Evolutionary conservation across 2,797 vertebrate genomes (phyloP), one percentile per base, ranked within the genome.

Genomic region (Phataginus tetradactyla): DNA sequence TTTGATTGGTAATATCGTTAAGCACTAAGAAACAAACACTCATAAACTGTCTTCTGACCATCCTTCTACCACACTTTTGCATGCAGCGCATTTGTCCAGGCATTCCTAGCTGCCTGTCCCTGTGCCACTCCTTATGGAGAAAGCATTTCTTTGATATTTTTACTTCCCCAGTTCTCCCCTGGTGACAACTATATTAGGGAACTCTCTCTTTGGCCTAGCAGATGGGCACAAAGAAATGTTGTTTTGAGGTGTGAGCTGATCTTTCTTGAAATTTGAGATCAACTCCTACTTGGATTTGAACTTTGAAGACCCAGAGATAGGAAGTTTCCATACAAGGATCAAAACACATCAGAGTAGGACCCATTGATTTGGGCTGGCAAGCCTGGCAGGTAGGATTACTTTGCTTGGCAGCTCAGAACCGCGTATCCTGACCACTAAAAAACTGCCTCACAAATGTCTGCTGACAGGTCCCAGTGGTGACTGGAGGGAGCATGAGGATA

Each of bases 251-350:
- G 87, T 32, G 91, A 96, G 74, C 71, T 96, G 90, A 90, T 91
- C 90, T 95, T 94, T 84, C 68, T 87, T 96, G 95, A 97, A 98
- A 98, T 84, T 39, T 59, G 90, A 97, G 94, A 96, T 92, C 88
- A 72, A 74, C 61, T 95, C 96, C 94, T 95, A 89, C 96, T 97
- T 97, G 96, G 88, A 97, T 97, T 98, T 97, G 95, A 97, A 98
- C 97, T 98, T 96, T 97, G 86, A 96, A 95, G 86, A 96, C 87
- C 78, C 66, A 96, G 90, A 96, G 78, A 63, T 94, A 97, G 94
- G 93, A 97, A 97, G 92, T 96, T 95, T 96, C 96, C 88, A 63
- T 88, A 74, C 83, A 79, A 84, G 71, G 94, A 97, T 98, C 97
- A 96, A 97, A 97, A 95, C 90, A 83, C 53, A 2, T 97, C 86